Evolutionary conservation across 2,797 vertebrate species (phyloP).

Genomic region (Enoplosus armatus): DNA sequence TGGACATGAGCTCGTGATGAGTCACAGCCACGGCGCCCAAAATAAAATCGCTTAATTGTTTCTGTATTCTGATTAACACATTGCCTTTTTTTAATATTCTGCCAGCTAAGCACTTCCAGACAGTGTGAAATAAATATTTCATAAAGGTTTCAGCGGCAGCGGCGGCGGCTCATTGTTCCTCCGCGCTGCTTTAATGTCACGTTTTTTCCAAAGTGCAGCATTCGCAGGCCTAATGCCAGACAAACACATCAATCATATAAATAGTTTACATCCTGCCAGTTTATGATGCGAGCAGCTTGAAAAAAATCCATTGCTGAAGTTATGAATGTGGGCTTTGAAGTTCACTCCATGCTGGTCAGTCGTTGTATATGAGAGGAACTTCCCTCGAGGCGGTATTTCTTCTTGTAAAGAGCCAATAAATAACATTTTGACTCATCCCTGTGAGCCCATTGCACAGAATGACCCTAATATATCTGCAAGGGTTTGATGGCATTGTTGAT

Average conservation of each 20-base stretch:
- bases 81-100: constrained; percentile 51
- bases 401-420: constrained; percentile 52
- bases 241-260: constrained; percentile 70
- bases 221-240: constrained; percentile 35
- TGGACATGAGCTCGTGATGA: constrained; percentile 35
- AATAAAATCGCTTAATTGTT: constrained; percentile 66
- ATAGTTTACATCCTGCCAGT: constrained; percentile 38
- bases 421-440: constrained; percentile 49
- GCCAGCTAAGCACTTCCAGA: constrained; percentile 58
- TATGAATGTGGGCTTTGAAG: constrained; percentile 36
- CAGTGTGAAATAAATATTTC: constrained; percentile 62
- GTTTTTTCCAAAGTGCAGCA: constrained; percentile 35
- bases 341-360: constrained; percentile 32
- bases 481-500: constrained; percentile 44
- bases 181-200: constrained; percentile 42
- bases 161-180: constrained; percentile 28
- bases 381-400: constrained; percentile 30
- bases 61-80: constrained; percentile 57
- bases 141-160: constrained; percentile 63
- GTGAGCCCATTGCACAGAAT: constrained; percentile 29
- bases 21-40: constrained; percentile 28
- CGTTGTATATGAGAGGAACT: constrained; percentile 41
- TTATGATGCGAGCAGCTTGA: constrained; percentile 46
- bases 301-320: constrained; percentile 22
- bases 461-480: constrained; percentile 47